Evolutionary conservation across 1,140 invertebrate genomes (phyloP).

Genomic region (Rhagoletis pomonella): DNA sequence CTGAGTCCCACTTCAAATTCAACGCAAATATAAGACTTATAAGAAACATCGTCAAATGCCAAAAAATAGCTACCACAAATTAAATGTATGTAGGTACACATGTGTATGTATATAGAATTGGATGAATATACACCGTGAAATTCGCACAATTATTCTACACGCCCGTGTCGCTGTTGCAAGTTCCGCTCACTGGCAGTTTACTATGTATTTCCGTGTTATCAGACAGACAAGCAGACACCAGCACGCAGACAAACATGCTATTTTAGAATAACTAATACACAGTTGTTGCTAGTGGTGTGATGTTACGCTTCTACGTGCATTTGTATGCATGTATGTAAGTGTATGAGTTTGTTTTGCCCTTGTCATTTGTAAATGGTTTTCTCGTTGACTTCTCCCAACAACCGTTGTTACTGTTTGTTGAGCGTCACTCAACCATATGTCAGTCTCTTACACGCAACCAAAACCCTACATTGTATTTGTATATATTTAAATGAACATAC

Average conservation of each 20-base stretch:
- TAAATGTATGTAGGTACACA: too few species aligned
- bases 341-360: not conserved
- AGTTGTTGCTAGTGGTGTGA: not conserved
- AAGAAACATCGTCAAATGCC: too few species aligned
- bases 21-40: too few species aligned
- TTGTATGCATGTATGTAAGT: not conserved
- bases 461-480: not conserved
- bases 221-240: not conserved
- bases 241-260: not conserved
- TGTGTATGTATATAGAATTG: too few species aligned
- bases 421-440: not conserved
- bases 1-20: too few species aligned
- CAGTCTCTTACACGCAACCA: not conserved
- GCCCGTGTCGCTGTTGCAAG: conserved; percentile 12
- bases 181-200: not conserved
- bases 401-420: conserved; percentile 27
- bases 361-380: conserved; percentile 46
- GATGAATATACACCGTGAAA: too few species aligned
- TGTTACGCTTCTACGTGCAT: not conserved
- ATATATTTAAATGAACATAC: not conserved
- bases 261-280: not conserved
- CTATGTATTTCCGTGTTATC: conserved; percentile 5
- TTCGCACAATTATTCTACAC: not conserved
- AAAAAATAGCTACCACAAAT: too few species aligned
- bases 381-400: conserved; percentile 43